These are phyloP conservation scores for Halcyon badia DNA, from an alignment of 2,797 vertebrate genomes.

Conservation along the genomic window DNA sequence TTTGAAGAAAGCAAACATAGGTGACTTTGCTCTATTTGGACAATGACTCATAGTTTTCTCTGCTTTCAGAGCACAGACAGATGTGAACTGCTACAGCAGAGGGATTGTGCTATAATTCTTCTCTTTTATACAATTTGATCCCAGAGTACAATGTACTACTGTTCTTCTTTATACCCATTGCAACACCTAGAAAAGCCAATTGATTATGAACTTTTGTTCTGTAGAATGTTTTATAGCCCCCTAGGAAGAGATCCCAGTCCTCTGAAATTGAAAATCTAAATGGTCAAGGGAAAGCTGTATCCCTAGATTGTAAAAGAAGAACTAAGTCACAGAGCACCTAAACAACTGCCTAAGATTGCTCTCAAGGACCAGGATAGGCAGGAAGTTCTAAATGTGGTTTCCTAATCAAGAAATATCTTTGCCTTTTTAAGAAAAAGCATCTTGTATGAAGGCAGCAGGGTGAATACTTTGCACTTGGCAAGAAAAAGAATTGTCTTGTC, in stretches of 20 bases:
- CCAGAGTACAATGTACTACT: not conserved
- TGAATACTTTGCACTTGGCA: not conserved
- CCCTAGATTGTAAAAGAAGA: not conserved
- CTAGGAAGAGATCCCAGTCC: not conserved
- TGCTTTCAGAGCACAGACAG: not conserved
- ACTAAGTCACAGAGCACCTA: not conserved
- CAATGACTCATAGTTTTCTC: not conserved
- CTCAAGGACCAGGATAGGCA: not conserved
- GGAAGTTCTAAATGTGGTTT: not conserved
- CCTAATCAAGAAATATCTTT: not conserved
- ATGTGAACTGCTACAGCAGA: not conserved
- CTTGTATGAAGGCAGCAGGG: not conserved
- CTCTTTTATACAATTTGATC: not conserved
- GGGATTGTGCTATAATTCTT: not conserved
- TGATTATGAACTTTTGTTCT: not conserved
- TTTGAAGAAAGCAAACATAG: not conserved
- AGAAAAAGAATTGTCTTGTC: not conserved
- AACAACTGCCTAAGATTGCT: not conserved
- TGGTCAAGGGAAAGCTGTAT: not conserved
- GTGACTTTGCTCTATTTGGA: not conserved
- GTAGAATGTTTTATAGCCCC: not conserved
- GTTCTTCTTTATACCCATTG: not conserved
- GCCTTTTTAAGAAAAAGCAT: not conserved
- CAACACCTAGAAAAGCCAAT: not conserved
- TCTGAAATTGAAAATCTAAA: not conserved